Conservation (phyloP, 2,888 invertebrate genomes). For the Chloroclystis v-ata region DNA sequence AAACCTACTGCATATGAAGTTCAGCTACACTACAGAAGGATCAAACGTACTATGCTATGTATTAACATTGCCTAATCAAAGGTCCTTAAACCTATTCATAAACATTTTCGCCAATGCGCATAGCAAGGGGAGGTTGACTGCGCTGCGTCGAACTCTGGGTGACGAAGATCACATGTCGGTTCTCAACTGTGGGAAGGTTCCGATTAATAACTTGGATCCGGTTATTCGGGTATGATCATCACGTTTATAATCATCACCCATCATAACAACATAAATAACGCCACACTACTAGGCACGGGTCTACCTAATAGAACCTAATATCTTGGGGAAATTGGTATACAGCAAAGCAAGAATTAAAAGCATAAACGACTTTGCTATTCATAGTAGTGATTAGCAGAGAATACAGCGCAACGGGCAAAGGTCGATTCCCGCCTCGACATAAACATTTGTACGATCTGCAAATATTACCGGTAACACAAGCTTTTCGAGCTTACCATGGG, state of each 20-base stretch:
- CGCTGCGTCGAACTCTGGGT: conserved; percentile 48
- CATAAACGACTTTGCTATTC: too few species aligned
- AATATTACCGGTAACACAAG: too few species aligned
- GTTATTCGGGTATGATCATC: conserved; percentile 57
- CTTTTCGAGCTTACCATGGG: too few species aligned
- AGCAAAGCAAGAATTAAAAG: too few species aligned
- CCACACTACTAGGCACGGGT: too few species aligned
- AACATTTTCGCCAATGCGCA: conserved; percentile 49
- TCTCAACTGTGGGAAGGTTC: conserved; percentile 65
- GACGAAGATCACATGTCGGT: conserved; percentile 48
- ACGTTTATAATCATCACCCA: not conserved
- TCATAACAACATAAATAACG: not conserved
- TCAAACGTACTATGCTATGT: conserved; percentile 55
- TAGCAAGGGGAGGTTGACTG: conserved; percentile 50
- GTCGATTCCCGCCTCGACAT: too few species aligned
- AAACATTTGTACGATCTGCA: too few species aligned
- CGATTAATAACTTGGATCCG: conserved; percentile 70
- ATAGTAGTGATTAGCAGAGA: too few species aligned
- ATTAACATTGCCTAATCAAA: conserved; percentile 60
- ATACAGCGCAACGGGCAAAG: too few species aligned
- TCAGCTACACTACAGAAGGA: conserved; percentile 52
- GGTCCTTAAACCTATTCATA: conserved; percentile 49
- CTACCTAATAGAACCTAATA: too few species aligned
- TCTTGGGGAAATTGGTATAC: too few species aligned
- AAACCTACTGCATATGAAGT: conserved; percentile 46